Evolutionary conservation across 1,140 invertebrate genomes (phyloP).

Genomic region (Drosophila mauritiana): DNA sequence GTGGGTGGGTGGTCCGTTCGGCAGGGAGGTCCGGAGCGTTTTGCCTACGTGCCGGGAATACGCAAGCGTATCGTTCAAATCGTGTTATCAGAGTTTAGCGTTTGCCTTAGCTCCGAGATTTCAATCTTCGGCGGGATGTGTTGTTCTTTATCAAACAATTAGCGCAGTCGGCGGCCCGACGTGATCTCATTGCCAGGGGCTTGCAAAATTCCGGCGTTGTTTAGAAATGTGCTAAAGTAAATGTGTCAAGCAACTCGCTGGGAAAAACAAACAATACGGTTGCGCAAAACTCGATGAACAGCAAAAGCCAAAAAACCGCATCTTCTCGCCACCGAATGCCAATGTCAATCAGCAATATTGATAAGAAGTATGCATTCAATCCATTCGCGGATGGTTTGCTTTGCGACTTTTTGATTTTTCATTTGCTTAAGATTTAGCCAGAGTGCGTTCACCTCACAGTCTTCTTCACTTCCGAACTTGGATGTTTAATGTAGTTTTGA

Average conservation of each 20-base stretch:
- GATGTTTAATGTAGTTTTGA: no score
- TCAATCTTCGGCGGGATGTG: conserved; percentile 39
- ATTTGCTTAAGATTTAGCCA: background rate
- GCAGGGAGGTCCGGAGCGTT: conserved; percentile 44
- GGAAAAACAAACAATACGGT: conserved; percentile 35
- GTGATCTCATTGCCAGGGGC: conserved; percentile 40
- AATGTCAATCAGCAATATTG: conserved; percentile 8
- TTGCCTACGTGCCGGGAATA: conserved; percentile 68
- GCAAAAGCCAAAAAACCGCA: background rate
- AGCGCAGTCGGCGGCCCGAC: conserved; percentile 37
- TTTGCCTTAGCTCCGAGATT: conserved; percentile 27
- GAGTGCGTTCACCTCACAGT: background rate
- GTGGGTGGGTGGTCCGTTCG: conserved; percentile 44
- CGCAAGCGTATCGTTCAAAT: conserved; percentile 33
- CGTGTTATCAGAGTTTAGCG: conserved; percentile 44
- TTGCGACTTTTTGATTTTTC: background rate
- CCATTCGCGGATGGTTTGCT: background rate
- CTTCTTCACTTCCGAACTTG: no score
- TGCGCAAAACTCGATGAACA: conserved; percentile 50
- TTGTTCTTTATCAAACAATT: conserved; percentile 74
- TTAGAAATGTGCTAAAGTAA: conserved; percentile 35
- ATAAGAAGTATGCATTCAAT: conserved; percentile 25
- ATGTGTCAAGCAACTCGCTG: conserved; percentile 23
- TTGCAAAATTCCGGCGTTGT: conserved; percentile 17
- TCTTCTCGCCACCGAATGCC: background rate